These are phyloP conservation scores for Acanthoscelides obtectus DNA, from an alignment of 2,888 invertebrate species.

Conservation along the genomic window DNA sequence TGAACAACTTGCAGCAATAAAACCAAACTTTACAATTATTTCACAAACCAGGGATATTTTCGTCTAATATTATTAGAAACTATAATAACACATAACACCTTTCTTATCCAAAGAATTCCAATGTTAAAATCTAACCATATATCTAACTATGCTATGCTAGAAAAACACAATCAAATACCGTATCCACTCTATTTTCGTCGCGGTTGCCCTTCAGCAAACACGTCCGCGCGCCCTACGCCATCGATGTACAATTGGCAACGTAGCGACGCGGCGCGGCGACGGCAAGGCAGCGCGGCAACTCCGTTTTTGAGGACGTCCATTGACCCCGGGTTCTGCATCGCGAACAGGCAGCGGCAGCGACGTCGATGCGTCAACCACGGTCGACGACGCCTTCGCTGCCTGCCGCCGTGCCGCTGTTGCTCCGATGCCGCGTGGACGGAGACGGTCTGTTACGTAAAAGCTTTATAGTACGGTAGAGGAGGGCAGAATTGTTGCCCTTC, in stretches of 20 bases:
- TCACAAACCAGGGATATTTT: no score
- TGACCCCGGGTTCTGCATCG: slow-evolving; percentile 43
- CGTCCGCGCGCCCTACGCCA: background rate
- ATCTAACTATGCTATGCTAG: no score
- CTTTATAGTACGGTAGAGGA: background rate
- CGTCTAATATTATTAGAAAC: no score
- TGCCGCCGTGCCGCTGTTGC: background rate
- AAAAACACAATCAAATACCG: no score
- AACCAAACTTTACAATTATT: no score
- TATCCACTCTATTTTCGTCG: no score
- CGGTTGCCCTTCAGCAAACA: background rate
- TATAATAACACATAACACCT: no score
- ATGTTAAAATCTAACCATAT: no score
- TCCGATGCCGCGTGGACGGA: background rate
- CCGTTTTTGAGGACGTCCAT: slow-evolving; percentile 43
- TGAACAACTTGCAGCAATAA: no score
- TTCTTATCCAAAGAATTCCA: no score
- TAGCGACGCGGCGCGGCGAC: slow-evolving; percentile 1
- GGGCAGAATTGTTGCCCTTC: no score
- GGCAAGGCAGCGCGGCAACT: slow-evolving; percentile 37
- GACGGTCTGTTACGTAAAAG: background rate
- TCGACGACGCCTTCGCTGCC: slow-evolving; percentile 15
- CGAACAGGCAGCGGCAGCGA: slow-evolving; percentile 28
- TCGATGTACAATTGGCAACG: background rate
- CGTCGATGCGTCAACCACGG: slow-evolving; percentile 23